phyloP scores from a whole-genome alignment of 1,140 invertebrate genomes.

The Magallana gigas region DNA sequence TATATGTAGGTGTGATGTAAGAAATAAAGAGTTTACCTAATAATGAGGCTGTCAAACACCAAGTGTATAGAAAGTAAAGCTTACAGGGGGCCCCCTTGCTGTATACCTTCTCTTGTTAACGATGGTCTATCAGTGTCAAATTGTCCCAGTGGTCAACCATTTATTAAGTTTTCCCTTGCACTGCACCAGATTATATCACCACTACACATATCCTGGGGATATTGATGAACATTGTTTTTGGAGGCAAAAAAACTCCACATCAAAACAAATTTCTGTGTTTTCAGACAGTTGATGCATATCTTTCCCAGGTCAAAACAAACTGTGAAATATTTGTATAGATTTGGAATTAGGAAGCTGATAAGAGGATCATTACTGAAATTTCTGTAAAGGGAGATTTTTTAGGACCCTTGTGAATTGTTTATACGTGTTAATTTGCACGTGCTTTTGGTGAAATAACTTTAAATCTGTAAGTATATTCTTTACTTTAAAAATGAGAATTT shows the following conservation, averaged over 20 bases:
- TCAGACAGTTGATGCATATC: constrained; percentile 20
- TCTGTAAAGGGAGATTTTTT: background rate
- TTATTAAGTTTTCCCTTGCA: constrained; percentile 20
- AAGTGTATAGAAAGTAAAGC: constrained; percentile 1
- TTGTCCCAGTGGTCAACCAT: constrained; percentile 34
- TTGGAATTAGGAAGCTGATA: constrained; percentile 26
- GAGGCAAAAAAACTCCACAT: constrained; percentile 23
- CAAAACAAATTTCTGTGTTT: constrained; percentile 28
- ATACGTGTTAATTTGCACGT: too few species aligned
- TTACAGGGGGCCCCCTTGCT: constrained; percentile 13
- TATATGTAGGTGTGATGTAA: constrained; percentile 7
- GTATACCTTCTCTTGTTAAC: constrained; percentile 8
- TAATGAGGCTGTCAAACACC: constrained; percentile 1
- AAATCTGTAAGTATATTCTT: too few species aligned
- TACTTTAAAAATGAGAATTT: too few species aligned
- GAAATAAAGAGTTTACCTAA: constrained; percentile 29
- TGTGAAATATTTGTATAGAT: constrained; percentile 33
- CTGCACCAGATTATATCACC: constrained; percentile 27
- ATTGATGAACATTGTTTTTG: constrained; percentile 32
- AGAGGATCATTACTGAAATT: background rate
- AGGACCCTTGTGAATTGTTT: too few species aligned
- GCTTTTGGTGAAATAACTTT: too few species aligned
- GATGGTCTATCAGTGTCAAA: constrained; percentile 31
- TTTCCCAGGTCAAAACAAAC: constrained; percentile 18
- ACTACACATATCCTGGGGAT: constrained; percentile 2